phyloP scores from a whole-genome alignment of 2,113 vertebrate genomes.

The Myrmecophaga tridactyla region DNA sequence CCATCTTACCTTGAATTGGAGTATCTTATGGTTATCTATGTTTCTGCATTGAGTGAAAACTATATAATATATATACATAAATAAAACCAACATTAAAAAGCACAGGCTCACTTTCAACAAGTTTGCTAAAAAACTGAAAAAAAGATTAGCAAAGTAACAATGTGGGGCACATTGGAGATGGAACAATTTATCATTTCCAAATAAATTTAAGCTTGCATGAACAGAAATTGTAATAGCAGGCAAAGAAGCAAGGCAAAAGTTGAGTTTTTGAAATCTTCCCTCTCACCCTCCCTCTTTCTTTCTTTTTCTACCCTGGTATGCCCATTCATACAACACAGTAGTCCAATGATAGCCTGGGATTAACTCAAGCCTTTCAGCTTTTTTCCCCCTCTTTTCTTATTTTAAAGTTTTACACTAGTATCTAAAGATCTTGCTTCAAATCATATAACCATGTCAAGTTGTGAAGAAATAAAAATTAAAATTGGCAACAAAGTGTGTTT shows the following conservation, averaged over 20 bases:
- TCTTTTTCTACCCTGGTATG: not conserved
- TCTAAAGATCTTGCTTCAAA: not conserved
- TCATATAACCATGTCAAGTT: not conserved
- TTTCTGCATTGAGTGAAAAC: not conserved
- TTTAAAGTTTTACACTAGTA: not conserved
- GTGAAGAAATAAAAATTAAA: not conserved
- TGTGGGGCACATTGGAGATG: not conserved
- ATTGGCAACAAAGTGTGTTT: not conserved
- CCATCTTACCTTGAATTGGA: not conserved
- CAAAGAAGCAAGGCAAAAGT: not conserved
- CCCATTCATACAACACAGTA: not conserved
- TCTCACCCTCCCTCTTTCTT: too few species aligned
- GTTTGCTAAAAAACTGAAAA: constrained; percentile 34
- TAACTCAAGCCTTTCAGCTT: not conserved
- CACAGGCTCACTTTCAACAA: not conserved
- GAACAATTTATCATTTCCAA: not conserved
- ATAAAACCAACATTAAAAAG: constrained; percentile 6
- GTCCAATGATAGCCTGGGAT: not conserved
- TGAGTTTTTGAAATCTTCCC: not conserved
- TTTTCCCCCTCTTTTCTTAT: not conserved
- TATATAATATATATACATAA: not conserved
- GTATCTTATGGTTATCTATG: not conserved
- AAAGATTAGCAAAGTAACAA: not conserved
- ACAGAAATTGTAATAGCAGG: not conserved
- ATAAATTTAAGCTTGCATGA: not conserved